These are phyloP conservation scores for Plestiodon gilberti DNA, from an alignment of 2,113 vertebrate species.

Conservation along the genomic window DNA sequence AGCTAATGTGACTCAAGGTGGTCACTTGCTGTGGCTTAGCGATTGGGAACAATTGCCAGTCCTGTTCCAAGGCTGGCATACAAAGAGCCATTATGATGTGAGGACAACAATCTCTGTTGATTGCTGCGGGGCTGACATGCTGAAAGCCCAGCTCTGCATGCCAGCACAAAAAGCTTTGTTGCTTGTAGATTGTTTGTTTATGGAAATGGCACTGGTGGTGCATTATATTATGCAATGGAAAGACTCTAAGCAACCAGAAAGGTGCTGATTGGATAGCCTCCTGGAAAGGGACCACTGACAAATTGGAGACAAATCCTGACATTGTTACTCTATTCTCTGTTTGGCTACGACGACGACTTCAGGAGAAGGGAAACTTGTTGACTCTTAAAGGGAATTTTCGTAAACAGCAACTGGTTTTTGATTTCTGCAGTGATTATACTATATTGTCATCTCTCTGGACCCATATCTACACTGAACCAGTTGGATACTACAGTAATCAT, in stretches of 20 bases:
- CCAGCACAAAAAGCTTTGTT: constrained; percentile 77
- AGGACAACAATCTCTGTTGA: constrained; percentile 85
- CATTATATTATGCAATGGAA: constrained; percentile 70
- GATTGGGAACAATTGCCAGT: constrained; percentile 78
- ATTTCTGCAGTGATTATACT: constrained; percentile 11
- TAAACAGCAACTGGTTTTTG: neutral
- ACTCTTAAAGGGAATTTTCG: accelerated
- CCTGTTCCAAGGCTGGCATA: constrained; percentile 79
- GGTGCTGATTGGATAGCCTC: constrained; percentile 58
- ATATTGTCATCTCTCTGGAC: neutral
- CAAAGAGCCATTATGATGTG: constrained; percentile 85
- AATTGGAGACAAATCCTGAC: constrained; percentile 47
- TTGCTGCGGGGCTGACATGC: constrained; percentile 71
- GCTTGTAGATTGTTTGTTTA: constrained; percentile 75
- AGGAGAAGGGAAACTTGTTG: constrained; percentile 12
- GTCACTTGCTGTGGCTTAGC: constrained; percentile 86
- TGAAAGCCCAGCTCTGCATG: constrained; percentile 73
- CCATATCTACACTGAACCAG: constrained; percentile 1
- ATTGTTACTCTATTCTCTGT: constrained; percentile 41
- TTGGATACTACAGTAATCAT: constrained; percentile 51
- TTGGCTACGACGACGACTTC: neutral
- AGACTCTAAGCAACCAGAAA: constrained; percentile 31
- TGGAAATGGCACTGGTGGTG: constrained; percentile 77
- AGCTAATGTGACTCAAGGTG: constrained; percentile 71
- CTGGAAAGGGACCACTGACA: constrained; percentile 25